Conservation (phyloP, 2,113 vertebrate species). For the Calonectris borealis region DNA sequence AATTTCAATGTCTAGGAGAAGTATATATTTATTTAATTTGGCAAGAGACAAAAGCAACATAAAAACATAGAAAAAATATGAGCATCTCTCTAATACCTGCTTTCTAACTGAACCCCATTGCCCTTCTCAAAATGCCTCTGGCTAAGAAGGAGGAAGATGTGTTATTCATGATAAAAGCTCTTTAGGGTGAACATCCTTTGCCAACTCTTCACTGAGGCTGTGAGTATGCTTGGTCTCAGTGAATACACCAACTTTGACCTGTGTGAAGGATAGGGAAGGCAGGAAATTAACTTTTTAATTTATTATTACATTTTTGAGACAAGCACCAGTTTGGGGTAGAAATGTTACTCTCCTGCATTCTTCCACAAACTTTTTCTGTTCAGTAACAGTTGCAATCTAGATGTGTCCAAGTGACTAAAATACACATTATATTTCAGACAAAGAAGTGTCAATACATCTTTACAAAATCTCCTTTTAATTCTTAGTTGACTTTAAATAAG, state of each 20-base stretch:
- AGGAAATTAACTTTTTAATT: neutral
- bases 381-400: neutral
- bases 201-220: neutral
- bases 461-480: neutral
- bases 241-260: conserved; percentile 1
- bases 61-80: neutral
- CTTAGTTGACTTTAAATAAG: neutral
- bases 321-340: neutral
- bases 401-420: neutral
- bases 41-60: neutral
- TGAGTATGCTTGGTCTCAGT: neutral
- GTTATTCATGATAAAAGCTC: neutral
- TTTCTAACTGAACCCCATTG: neutral
- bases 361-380: neutral
- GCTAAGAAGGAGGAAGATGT: conserved; percentile 7
- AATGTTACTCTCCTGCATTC: neutral
- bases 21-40: neutral
- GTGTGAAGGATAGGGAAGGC: neutral
- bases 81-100: neutral
- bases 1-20: neutral
- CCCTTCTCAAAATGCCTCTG: conserved; percentile 21
- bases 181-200: neutral
- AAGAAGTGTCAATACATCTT: neutral
- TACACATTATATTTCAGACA: neutral
- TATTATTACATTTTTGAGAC: neutral